Evolutionary conservation across 2,113 vertebrate genomes (phyloP).

Genomic region (Macaca mulatta): DNA sequence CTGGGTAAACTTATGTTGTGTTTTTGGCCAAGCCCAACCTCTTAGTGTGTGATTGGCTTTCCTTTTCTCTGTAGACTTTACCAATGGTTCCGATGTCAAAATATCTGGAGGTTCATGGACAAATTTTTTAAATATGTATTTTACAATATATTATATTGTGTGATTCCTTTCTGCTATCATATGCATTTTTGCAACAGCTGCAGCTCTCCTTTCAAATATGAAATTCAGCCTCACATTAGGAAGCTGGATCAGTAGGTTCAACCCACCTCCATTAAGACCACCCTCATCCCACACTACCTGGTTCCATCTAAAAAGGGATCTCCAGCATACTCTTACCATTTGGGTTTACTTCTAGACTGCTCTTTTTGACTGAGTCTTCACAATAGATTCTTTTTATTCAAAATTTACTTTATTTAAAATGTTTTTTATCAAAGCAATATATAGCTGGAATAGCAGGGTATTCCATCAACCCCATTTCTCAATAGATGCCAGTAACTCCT

Average conservation of each 20-base stretch:
- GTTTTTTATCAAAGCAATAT: background rate
- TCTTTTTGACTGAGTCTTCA: background rate
- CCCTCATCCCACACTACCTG: background rate
- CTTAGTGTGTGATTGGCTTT: background rate
- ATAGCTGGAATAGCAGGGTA: background rate
- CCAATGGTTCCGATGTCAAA: background rate
- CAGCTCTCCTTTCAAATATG: background rate
- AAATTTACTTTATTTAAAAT: background rate
- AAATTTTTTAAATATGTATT: background rate
- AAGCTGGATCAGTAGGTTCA: background rate
- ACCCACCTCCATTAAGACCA: background rate
- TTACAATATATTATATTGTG: background rate
- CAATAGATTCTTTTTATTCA: background rate
- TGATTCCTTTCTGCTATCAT: background rate
- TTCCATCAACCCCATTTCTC: background rate
- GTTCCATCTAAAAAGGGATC: background rate
- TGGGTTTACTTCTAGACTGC: background rate
- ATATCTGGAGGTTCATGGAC: background rate
- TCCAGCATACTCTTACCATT: background rate
- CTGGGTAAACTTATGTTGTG: background rate
- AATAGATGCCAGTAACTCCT: background rate
- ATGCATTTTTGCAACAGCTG: background rate
- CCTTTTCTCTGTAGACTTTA: background rate
- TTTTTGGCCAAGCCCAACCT: background rate
- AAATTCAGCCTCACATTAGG: background rate